phyloP scores from a whole-genome alignment of 2,797 vertebrate species.

The Falco rusticolus region DNA sequence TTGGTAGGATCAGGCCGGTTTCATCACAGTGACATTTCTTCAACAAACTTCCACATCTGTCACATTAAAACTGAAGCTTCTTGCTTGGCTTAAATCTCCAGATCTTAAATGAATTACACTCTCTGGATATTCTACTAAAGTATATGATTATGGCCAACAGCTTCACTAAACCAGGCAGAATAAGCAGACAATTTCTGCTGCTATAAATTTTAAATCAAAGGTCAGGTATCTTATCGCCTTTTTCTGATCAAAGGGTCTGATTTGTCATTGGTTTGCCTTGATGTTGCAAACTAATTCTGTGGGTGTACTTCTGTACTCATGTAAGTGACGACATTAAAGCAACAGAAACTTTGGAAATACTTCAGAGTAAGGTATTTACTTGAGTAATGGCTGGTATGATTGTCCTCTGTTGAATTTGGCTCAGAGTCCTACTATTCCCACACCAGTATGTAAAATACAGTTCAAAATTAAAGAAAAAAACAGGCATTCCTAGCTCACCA shows the following conservation, averaged over 20 bases:
- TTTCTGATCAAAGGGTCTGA: neutral
- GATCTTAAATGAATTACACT: neutral
- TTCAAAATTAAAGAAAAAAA: neutral
- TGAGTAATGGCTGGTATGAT: neutral
- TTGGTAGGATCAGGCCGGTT: neutral
- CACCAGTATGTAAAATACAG: neutral
- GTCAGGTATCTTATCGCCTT: neutral
- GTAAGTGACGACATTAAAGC: neutral
- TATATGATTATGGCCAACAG: neutral
- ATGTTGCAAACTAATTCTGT: neutral
- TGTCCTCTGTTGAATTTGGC: neutral
- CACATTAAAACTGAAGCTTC: neutral
- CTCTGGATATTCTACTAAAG: neutral
- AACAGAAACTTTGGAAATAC: slow-evolving; percentile 4
- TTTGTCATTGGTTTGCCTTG: neutral
- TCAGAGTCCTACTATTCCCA: neutral
- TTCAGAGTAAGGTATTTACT: neutral
- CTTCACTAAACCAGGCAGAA: neutral
- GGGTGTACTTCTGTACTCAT: neutral
- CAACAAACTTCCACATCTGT: neutral
- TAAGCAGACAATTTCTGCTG: neutral
- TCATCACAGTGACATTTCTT: neutral
- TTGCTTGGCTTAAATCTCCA: neutral
- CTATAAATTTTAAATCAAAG: neutral
- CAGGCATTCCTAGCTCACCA: neutral